Evolutionary conservation across 1,140 invertebrate species (phyloP).

Genomic region (Cyrtorhinus lividipennis): DNA sequence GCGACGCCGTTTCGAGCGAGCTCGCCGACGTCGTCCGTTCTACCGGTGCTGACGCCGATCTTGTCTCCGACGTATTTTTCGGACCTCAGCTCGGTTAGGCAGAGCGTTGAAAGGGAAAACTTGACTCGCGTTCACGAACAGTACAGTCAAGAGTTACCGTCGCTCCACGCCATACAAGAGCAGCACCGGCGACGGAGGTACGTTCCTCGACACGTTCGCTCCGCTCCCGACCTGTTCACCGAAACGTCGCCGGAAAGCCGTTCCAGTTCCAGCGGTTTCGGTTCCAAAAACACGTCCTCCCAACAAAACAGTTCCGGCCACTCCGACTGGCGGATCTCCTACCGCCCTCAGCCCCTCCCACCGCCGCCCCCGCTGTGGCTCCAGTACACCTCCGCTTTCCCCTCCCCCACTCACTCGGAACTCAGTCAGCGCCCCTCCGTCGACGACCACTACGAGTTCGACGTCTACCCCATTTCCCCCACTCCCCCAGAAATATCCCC

Average conservation of each 20-base stretch:
- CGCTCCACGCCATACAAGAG: slow-evolving; percentile 55
- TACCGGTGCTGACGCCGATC: slow-evolving; percentile 30
- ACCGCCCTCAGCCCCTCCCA: slow-evolving; percentile 49
- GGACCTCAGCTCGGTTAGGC: slow-evolving; percentile 70
- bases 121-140: slow-evolving; percentile 45
- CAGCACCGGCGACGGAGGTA: slow-evolving; percentile 36
- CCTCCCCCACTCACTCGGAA: slow-evolving; percentile 36
- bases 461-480: slow-evolving; percentile 59
- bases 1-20: slow-evolving; percentile 46
- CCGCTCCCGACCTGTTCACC: slow-evolving; percentile 45
- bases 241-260: slow-evolving; percentile 72
- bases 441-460: slow-evolving; percentile 91
- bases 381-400: slow-evolving; percentile 25
- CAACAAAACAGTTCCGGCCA: slow-evolving; percentile 54
- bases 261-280: slow-evolving; percentile 76
- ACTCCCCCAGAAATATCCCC: slow-evolving; percentile 46
- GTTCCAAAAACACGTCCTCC: slow-evolving; percentile 84
- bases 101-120: slow-evolving; percentile 55
- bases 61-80: slow-evolving; percentile 59
- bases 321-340: slow-evolving; percentile 45
- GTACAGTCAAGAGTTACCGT: slow-evolving; percentile 58
- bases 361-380: slow-evolving; percentile 28
- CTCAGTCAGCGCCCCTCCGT: slow-evolving; percentile 44
- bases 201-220: slow-evolving; percentile 44
- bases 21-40: slow-evolving; percentile 42